Conservation (phyloP, 2,797 vertebrate genomes). For the Coreius guichenoti region DNA sequence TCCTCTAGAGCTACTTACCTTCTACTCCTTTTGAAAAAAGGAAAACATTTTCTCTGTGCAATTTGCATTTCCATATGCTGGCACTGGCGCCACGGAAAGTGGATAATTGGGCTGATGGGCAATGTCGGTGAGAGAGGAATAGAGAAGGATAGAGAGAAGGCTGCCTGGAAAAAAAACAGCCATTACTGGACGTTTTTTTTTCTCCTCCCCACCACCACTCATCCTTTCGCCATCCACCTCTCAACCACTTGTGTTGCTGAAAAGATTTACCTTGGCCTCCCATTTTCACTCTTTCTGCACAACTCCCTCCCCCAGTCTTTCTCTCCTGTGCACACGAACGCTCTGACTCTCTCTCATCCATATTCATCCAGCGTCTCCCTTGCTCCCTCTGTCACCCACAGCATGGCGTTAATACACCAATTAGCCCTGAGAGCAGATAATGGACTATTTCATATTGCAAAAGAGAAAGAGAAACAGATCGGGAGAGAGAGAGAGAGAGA, state of each 20-base stretch:
- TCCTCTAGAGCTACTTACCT: slow-evolving; percentile 79
- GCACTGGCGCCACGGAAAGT: slow-evolving; percentile 82
- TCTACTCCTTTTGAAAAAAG: slow-evolving; percentile 70
- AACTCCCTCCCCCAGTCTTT: slow-evolving; percentile 58
- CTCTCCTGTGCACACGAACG: slow-evolving; percentile 31
- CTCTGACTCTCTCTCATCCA: slow-evolving; percentile 65
- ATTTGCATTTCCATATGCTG: slow-evolving; percentile 86
- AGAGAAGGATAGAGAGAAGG: slow-evolving; percentile 77
- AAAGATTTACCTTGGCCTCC: slow-evolving; percentile 85
- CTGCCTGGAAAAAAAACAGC: slow-evolving; percentile 72
- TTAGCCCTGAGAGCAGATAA: slow-evolving; percentile 87
- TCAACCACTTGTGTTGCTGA: slow-evolving; percentile 84
- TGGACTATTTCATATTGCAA: slow-evolving; percentile 83
- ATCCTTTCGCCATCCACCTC: slow-evolving; percentile 81
- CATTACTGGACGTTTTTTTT: slow-evolving; percentile 75
- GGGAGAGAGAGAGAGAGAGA: slow-evolving; percentile 59
- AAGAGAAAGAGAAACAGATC: slow-evolving; percentile 69
- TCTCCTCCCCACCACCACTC: slow-evolving; percentile 68
- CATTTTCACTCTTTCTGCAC: slow-evolving; percentile 67
- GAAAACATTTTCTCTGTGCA: slow-evolving; percentile 73
- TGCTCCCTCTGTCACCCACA: slow-evolving; percentile 80
- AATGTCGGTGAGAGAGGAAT: slow-evolving; percentile 78
- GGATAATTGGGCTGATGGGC: slow-evolving; percentile 85
- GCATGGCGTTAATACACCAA: slow-evolving; percentile 84
- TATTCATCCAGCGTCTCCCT: slow-evolving; percentile 65